Evolutionary conservation across 2,113 vertebrate species (phyloP), one percentile per base, ranked within the genome.

Genomic region (Catagonus wagneri): DNA sequence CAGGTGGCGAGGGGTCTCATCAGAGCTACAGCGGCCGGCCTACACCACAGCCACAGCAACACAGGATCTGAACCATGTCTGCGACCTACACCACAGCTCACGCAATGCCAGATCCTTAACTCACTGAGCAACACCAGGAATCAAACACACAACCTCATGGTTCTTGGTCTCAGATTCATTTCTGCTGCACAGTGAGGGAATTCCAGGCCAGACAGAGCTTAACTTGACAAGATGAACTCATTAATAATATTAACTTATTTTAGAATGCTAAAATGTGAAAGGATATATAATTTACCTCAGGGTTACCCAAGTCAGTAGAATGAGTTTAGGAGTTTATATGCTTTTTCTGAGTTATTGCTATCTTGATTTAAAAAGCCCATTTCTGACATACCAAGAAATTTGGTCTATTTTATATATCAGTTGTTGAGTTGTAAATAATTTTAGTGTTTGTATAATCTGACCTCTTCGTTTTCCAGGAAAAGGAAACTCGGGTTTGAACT

Each of bases 341-440:
- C 3, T 89, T 15, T 95, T 88, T 39, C 12, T 87, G 79, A 94
- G 54, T 93, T 90, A 68, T 94, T 94, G 72, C 13, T 56, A 81
- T 87, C 60, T 89, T 89, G 27, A 74, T 94, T 94, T 87, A n/a
- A 90, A 92, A 96, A 86, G 79, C 39, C 87, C 25, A 76, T 58
- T 22, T 71, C 34, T 76, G 39, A 83, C 15, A 65, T 68, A 54
- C 23, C 9, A 83, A 90, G 83, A 96, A 95, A 83, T 89, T 83
- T 86, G 76, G n/a, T 83, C 50, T 72, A 34, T 83, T 90, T 88
- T 83, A 52, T 25, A 0, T 68, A 74, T 84, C 79, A 92, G 0
- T 75, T 65, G 20, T 60, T 95, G 78, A 88, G 20, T 83, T 95
- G 39, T 61, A 83, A 96, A 52, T 93, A 83, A 44, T 81, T 17